Base-by-base conservation (phyloP, 2,797 vertebrate species). In the Centropyge bicolor region DNA sequence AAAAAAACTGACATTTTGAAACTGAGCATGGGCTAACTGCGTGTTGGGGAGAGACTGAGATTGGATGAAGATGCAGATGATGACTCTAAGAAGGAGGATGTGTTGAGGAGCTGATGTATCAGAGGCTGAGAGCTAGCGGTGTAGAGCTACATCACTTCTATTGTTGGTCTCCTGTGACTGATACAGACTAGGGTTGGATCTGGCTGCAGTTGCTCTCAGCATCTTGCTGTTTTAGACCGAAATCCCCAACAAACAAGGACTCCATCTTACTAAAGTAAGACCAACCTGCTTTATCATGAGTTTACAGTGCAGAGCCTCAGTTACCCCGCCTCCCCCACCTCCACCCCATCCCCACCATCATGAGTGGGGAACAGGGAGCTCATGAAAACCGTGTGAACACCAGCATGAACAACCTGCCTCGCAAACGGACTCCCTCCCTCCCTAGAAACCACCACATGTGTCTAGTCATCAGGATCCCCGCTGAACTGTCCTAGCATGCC, bases 371-470 rank as follows among this genome's bases (percentile, higher is more conserved):
- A 59, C 79, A 66, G 79, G 88, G 83, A 80, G 81, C 88, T 92
- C 85, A 82, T 78, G 61, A 83, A 78, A 88, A 89, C 71, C 74
- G 80, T 86, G 86, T 87, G 76, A 95, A 94, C 95, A 96, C 95
- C 95, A 96, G 95, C 96, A 96, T 96, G 94, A 95, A 93, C 91
- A 82, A 86, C 86, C 75, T 81, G 84, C 81, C 86, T 89, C 73
- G 36, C 81, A 84, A 82, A 74, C 17, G 22, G 84, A 84, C 82
- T 76, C 66, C 19, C 40, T 51, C 62, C 8, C 73, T 78, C 49
- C 22, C 31, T 46, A 46, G 55, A 45, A 72, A 55, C 59, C 59
- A 72, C 66, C 7, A 40, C 51, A 51, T 22, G 54, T 77, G 74
- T 90, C 64, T 57, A 20, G 54, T 86, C 80, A 76, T 85, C 82